phyloP scores from a whole-genome alignment of 2,113 vertebrate genomes.

The Parus major region DNA sequence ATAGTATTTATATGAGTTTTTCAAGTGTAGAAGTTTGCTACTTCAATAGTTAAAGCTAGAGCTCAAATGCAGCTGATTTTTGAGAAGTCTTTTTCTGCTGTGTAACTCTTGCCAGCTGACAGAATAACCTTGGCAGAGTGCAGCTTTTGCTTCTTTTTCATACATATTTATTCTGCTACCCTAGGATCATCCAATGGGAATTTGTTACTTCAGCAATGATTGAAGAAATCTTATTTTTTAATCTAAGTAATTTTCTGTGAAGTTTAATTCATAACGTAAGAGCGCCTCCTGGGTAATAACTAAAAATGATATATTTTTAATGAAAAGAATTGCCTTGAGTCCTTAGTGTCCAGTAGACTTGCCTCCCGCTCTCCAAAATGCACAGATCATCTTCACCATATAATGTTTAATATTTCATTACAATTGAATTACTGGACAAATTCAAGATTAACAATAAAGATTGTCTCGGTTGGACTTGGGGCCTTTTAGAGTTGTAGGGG shows the following conservation, averaged over 20 bases:
- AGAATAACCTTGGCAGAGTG: not conserved
- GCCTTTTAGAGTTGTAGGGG: not conserved
- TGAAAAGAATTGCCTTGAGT: not conserved
- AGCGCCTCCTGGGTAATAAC: not conserved
- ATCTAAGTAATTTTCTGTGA: conserved; percentile 14
- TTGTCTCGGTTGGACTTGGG: not conserved
- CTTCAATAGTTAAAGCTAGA: not conserved
- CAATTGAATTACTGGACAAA: not conserved
- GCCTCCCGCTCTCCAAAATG: not conserved
- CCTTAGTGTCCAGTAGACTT: not conserved
- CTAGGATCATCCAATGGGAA: not conserved
- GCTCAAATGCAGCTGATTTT: not conserved
- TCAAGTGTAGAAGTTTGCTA: not conserved
- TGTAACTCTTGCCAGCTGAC: not conserved
- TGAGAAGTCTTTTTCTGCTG: not conserved
- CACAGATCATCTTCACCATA: not conserved
- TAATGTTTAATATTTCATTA: not conserved
- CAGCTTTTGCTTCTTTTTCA: not conserved
- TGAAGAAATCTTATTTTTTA: conserved; percentile 1
- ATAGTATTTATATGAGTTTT: not conserved
- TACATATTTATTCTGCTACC: not conserved
- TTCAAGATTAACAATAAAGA: not conserved
- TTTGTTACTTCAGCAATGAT: not conserved
- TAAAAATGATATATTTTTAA: not conserved
- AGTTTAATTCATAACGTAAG: not conserved